These are phyloP conservation scores for Drosophila tsacasi DNA, from an alignment of 1,140 invertebrate species.

Conservation along the genomic window DNA sequence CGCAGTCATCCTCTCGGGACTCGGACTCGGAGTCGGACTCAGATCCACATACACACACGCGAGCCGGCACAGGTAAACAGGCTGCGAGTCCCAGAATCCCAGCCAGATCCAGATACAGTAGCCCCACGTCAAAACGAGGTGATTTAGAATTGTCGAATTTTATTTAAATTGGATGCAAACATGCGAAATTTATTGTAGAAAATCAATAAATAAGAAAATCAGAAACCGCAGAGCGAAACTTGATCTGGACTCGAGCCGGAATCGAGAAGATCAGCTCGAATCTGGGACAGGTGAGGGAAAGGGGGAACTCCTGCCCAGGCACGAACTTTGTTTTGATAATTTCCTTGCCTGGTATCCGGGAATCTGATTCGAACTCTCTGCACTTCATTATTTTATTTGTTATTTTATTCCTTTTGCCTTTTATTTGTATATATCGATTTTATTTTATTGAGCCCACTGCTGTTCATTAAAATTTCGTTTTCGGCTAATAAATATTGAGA, in stretches of 20 bases:
- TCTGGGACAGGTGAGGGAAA: conserved; percentile 29
- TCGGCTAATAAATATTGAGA: conserved; percentile 74
- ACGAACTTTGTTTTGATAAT: conserved; percentile 71
- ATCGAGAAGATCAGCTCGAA: conserved; percentile 36
- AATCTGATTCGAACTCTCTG: conserved; percentile 8
- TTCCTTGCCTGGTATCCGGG: conserved; percentile 11
- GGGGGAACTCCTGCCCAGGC: conserved; percentile 24
- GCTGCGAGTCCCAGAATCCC: conserved; percentile 2
- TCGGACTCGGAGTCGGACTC: no score
- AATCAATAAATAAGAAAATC: conserved; percentile 85
- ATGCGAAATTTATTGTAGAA: conserved; percentile 85
- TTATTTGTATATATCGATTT: conserved; percentile 65
- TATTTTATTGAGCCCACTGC: conserved; percentile 61
- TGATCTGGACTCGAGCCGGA: conserved; percentile 42
- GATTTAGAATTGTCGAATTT: conserved; percentile 85
- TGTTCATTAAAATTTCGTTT: conserved; percentile 81
- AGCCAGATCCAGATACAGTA: conserved; percentile 65
- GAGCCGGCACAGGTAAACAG: conserved; percentile 45
- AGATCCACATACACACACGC: conserved; percentile 62
- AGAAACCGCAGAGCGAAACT: conserved; percentile 64
- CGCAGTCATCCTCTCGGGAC: conserved; percentile 40
- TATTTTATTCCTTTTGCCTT: conserved; percentile 33
- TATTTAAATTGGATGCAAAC: conserved; percentile 85
- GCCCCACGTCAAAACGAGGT: conserved; percentile 85
- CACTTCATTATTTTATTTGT: conserved; percentile 71